Conservation (phyloP, 1,140 invertebrate genomes). For the Panulirus ornatus region DNA sequence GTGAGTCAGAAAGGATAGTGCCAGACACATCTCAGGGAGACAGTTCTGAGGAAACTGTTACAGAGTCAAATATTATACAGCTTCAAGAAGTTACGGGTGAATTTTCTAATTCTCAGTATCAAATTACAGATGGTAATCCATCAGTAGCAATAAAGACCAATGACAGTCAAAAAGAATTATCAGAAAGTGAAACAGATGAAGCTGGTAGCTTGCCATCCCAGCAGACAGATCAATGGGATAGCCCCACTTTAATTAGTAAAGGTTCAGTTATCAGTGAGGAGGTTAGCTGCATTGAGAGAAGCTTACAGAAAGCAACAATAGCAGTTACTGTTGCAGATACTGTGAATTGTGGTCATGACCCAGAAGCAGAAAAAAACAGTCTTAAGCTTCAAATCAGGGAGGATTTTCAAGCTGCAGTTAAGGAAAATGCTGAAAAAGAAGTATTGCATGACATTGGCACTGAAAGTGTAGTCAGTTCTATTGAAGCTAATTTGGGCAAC, state of each 20-base stretch:
- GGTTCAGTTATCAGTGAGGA: not conserved
- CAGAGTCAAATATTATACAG: not conserved
- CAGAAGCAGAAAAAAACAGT: not conserved
- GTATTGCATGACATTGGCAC: not conserved
- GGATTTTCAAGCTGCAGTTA: not conserved
- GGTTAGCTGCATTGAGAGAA: not conserved
- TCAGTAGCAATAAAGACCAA: not conserved
- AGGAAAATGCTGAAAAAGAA: not conserved
- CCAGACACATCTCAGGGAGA: not conserved
- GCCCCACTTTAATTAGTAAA: not conserved
- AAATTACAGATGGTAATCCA: constrained; percentile 6
- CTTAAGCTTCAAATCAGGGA: not conserved
- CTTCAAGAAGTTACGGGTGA: constrained; percentile 14
- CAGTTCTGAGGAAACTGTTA: not conserved
- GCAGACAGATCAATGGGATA: not conserved
- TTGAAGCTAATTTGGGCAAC: not conserved
- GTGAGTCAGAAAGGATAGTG: not conserved
- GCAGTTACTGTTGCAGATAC: not conserved
- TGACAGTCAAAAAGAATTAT: not conserved
- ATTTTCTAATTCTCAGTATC: constrained; percentile 30
- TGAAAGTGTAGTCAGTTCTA: not conserved
- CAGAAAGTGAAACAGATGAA: not conserved
- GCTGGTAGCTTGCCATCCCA: not conserved
- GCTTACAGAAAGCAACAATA: not conserved
- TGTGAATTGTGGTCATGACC: too few species aligned